Conservation (phyloP, 2,113 vertebrate genomes). For the Sapayoa aenigma region DNA sequence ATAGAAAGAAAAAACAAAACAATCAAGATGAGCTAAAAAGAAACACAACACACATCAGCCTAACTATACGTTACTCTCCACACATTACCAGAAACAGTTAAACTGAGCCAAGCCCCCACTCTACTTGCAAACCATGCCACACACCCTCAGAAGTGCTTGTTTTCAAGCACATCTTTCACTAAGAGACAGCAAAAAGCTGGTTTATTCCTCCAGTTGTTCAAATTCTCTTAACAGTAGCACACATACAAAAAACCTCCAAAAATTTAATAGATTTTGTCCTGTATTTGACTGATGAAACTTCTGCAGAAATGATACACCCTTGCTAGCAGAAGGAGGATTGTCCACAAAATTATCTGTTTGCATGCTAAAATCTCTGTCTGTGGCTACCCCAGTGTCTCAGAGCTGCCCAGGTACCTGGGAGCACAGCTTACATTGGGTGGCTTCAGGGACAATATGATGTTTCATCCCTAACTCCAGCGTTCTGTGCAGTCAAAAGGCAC, state of each 20-base stretch:
- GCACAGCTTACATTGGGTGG: background rate
- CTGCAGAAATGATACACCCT: background rate
- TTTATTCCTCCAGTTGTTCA: background rate
- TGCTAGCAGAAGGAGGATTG: background rate
- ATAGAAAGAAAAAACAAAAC: background rate
- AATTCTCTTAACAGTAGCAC: background rate
- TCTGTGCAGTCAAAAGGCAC: background rate
- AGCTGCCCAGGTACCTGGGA: background rate
- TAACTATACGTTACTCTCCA: background rate
- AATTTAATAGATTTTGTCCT: background rate
- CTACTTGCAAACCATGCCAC: background rate
- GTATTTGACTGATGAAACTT: background rate
- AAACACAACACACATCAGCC: background rate
- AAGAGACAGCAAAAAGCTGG: background rate
- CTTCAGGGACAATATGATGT: background rate
- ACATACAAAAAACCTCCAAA: background rate
- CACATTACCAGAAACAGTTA: background rate
- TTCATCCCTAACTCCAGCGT: background rate
- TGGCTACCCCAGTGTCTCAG: background rate
- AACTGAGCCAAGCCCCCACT: background rate
- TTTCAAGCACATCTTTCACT: background rate
- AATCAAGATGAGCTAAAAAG: background rate
- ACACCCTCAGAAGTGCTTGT: background rate
- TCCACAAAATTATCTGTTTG: background rate
- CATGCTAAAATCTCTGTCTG: background rate